Evolutionary conservation across 2,888 invertebrate species (phyloP), one percentile per base, ranked within the genome.

Genomic region (Phrixothrix hirtus): DNA sequence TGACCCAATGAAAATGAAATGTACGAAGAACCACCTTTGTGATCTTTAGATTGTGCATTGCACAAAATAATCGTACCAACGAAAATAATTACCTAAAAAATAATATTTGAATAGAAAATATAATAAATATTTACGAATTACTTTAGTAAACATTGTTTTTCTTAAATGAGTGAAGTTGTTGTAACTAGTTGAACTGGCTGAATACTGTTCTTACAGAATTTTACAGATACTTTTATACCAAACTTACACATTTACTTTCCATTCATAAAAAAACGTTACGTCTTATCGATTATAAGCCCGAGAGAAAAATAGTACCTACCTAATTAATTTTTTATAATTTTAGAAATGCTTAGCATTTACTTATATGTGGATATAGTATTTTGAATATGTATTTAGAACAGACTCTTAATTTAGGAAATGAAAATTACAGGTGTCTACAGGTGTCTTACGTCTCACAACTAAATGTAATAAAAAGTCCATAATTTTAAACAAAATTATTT

Each of bases 321-420:
- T 21, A 21, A 21, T 21, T 21, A 21, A 5, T 21, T 21, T 21
- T 29, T 31, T 12, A 31, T 11, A 27, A 27, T 31, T 31, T 11
- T 31, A 31, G 13, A 10, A 5, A 11, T 25, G 34, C 34, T 35
- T 27, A 35, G 25, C 15, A 14, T 26, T 37, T 34, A 30, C 45
- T 21, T 37, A 38, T 47, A 27, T 36, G 31, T 39, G 39, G 47
- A 47, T n/a, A 32, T 7, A 7, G n/a, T n/a, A n/a, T n/a, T 7
- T 7, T 7, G 7, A 21, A 21, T 21, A 21, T 21, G 21, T 21
- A 21, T 21, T 7, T 21, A 7, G 21, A 21, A 7, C 21, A 21
- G n/a, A n/a, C n/a, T n/a, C 21, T 3, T 21, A 21, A 7, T 21
- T 21, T 21, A 21, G 4, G 21, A 21, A 21, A 21, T n/a, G n/a